Conservation (phyloP, 2,113 vertebrate genomes). For the Indicator indicator region DNA sequence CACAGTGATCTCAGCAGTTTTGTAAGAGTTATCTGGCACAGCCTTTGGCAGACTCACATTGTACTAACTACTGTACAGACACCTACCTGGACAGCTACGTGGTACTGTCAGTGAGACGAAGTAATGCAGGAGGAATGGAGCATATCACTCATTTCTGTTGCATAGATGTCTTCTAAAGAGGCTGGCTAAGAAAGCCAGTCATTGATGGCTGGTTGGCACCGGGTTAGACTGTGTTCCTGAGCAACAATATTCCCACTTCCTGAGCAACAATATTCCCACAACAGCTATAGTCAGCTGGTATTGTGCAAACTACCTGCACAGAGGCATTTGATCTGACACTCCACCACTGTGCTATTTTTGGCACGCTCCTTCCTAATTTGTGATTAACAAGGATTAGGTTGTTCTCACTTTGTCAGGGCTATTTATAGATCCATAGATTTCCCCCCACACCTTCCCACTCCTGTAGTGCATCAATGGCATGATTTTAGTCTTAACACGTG, state of each 20-base stretch:
- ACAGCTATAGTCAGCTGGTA: conserved; percentile 27
- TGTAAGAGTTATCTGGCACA: conserved; percentile 52
- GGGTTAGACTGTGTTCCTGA: background rate
- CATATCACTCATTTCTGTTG: conserved; percentile 8
- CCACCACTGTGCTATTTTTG: background rate
- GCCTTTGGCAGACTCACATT: conserved; percentile 29
- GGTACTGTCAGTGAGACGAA: conserved; percentile 7
- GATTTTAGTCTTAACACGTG: conserved; percentile 19
- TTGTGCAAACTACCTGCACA: conserved; percentile 30
- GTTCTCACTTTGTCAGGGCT: conserved; percentile 64
- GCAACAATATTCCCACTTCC: conserved; percentile 31
- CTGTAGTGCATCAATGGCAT: conserved; percentile 34
- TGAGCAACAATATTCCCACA: conserved; percentile 27
- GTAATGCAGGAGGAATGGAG: conserved; percentile 10
- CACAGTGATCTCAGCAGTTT: background rate
- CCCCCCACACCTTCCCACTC: background rate
- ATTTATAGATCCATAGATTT: conserved; percentile 41
- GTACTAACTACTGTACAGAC: conserved; percentile 28
- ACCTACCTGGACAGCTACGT: conserved; percentile 40
- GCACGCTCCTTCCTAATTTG: background rate
- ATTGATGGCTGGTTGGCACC: background rate
- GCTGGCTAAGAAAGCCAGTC: background rate
- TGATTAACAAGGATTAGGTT: conserved; percentile 68
- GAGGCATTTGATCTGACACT: conserved; percentile 37
- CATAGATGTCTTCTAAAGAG: conserved; percentile 37